Base-by-base conservation (phyloP, 2,113 vertebrate species). In the Pongo abelii region DNA sequence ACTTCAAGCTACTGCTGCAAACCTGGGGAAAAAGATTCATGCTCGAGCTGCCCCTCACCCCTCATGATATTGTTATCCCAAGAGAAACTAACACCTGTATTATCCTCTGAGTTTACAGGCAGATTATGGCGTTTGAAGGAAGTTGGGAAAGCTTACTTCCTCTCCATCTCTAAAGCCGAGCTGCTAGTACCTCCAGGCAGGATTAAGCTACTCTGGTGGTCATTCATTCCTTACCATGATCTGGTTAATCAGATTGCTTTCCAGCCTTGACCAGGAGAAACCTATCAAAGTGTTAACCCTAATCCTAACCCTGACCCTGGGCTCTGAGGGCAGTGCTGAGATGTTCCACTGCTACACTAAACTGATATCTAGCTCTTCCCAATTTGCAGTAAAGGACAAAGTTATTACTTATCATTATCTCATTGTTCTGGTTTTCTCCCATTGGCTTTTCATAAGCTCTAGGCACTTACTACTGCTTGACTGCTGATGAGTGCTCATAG, bases 351-450 rank as follows among this genome's bases (percentile, higher is more conserved):
- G 70, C 83, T 59, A n/a, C 86, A 57, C 75, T 27, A 50, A 92
- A 83, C 32, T 72, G 52, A 16, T 59, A 55, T 40, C 27, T 91
- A 20, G 72, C 89, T 84, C 84, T 92, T 61, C 30, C 79, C 50
- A 59, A 18, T 72, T 92, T 84, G 84, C 69, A 77, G 32, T 75
- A 40, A 79, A 84, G 75, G 79, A 59, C 55, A 95, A 80, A 84
- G 72, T 22, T 20, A 81, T 93, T 74, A 35, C 91, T 95, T 96
- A 74, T 10, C 80, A 84, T 94, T 27, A 69, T 88, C 93, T 93
- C 96, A 25, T 23, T 50, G 84, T 94, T 59, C 59, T 50, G 0
- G 32, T 91, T 92, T 83, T 57, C 70, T 91, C 80, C 75, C 70
- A 30, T 75, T 95, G 85, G n/a, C 43, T 96, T 90, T 74, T 79